Evolutionary conservation across 2,888 invertebrate genomes (phyloP), one percentile per base, ranked within the genome.

Genomic region (Polymixis lichenea): DNA sequence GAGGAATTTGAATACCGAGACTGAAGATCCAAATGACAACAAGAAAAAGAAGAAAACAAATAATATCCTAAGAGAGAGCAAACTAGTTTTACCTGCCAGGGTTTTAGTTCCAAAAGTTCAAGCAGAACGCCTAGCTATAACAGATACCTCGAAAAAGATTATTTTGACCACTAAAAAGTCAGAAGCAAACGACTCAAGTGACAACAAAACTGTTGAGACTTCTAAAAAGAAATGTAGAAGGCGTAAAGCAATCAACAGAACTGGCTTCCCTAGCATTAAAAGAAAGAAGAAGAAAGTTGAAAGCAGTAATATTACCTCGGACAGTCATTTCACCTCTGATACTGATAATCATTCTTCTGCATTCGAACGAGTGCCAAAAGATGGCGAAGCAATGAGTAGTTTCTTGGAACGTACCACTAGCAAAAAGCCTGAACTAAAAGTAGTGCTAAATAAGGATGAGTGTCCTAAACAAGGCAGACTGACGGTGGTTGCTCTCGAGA

Each of bases 231-330:
- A 97, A 90, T 92, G 97, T 3, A 97, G 97, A 88, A 97, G 98
- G 87, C 97, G 98, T 60, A 98, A 98, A 92, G 97, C 98, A 32
- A 98, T 98, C 61, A 99, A 99, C 91, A 97, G 98, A 87, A 99
- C 98, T 28, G 99, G 99, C 7, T 99, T 99, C 92, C 99, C 99
- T 0, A 98, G 97, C 38, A 96, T 98, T 25, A 98, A 98, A 90
- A 98, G 97, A 91, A 98, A 98, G 94, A 98, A 98, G 91, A 98
- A 98, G 91, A 98, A 97, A 89, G 84, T 94, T 69, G 96, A 95
- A 80, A 90, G 80, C 66, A 88, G 85, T 80, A 92, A 90, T 73
- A 78, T 90, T 64, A 88, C 90, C 53, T 95, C 95, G 9, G 96
- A 95, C 61, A 93, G 91, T 86, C 93, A 95, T 78, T 88, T 94